These are phyloP conservation scores for Nicator chloris DNA, from an alignment of 2,113 vertebrate genomes.

Conservation along the genomic window DNA sequence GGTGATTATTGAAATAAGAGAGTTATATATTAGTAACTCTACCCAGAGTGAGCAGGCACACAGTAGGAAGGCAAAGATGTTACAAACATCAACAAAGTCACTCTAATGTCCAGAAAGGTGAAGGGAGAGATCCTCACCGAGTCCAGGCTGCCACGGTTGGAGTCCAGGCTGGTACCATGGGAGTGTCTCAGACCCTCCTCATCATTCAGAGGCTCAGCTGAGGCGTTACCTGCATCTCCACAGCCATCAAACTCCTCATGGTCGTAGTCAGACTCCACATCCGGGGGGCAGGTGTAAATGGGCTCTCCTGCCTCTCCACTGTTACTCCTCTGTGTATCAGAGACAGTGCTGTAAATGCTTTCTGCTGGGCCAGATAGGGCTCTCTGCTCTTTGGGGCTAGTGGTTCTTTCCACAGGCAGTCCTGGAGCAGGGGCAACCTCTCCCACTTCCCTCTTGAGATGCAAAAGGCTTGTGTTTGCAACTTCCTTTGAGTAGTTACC, in stretches of 20 bases:
- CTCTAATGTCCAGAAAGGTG: neutral
- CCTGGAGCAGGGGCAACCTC: neutral
- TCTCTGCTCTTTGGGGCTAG: conserved; percentile 1
- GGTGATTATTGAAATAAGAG: neutral
- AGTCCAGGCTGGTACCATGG: conserved; percentile 84
- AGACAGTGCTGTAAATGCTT: conserved; percentile 71
- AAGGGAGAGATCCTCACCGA: conserved; percentile 76
- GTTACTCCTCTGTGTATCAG: conserved; percentile 63
- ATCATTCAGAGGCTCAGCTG: conserved; percentile 75
- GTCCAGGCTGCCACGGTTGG: conserved; percentile 86
- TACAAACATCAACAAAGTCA: neutral
- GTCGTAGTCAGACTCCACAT: conserved; percentile 88
- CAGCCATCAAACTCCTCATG: conserved; percentile 86
- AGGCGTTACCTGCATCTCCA: conserved; percentile 73
- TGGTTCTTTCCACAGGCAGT: neutral
- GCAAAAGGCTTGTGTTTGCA: neutral
- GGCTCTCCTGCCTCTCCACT: conserved; percentile 76
- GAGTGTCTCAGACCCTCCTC: conserved; percentile 81
- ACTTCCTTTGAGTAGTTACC: neutral
- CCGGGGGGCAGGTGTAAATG: conserved; percentile 79
- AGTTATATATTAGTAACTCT: neutral
- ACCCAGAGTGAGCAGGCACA: neutral
- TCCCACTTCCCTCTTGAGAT: neutral
- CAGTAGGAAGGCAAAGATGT: neutral
- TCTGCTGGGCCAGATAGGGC: neutral